Base-by-base conservation (phyloP, 2,113 vertebrate genomes). In the Irena cyanogastra region DNA sequence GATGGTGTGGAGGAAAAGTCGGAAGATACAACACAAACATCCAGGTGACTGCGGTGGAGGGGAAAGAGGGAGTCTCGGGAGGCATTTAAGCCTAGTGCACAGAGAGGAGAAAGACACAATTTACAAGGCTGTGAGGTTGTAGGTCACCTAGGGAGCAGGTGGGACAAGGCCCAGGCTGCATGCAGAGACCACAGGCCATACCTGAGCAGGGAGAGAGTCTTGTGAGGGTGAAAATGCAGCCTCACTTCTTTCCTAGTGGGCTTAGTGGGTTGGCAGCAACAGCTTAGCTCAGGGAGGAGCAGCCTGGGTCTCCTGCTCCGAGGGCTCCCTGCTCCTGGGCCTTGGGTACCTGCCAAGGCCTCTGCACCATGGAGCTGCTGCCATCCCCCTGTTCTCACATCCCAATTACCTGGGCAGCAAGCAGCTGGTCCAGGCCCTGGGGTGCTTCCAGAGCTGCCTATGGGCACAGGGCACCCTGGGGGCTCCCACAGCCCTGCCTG, bases 61-160 rank as follows among this genome's bases (percentile, higher is more conserved):
- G 96, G 95, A 94, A 93, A 96, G 92, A 96, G 96, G 96, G 94
- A 96, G 84, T 96, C 97, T 97, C 92, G 75, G 96, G 82, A 97
- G 97, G 97, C 98, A 98, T 98, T 99, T 99, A 99, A 98, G 98
- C 98, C 98, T 99, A 98, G 98, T 98, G 97, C 98, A 97, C 95
- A 97, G 95, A 97, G 95, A 96, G 97, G 97, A 98, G 92, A 98
- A 96, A 96, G 98, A 96, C 74, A 97, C 97, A 98, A 96, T 98
- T 94, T 22, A 97, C 93, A 97, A 96, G 94, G 93, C 95, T 68
- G 8, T 96, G 95, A 97, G 92, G 91, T 89, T 47, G 89, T 12
- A 92, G 81, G 89, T 87, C 92, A 87, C 64, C 78, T 83, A 63
- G 42, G 68, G 71, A 80, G 68, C 70, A 37, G 50, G 42, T 57